phyloP scores from a whole-genome alignment of 2,888 invertebrate genomes.

The Brachyptera putata region DNA sequence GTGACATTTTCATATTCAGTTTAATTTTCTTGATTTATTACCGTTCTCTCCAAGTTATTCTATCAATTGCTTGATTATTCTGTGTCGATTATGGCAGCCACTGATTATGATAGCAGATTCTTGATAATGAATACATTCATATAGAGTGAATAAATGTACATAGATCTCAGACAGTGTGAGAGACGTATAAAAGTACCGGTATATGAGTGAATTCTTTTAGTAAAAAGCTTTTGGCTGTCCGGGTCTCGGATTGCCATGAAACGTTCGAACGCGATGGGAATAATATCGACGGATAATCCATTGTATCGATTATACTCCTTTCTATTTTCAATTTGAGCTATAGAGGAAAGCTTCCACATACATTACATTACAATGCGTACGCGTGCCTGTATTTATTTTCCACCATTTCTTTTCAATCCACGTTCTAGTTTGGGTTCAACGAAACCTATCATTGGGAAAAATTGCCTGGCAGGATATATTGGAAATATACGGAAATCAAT shows the following conservation, averaged over 20 bases:
- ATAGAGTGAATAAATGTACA: too few species aligned
- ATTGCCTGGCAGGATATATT: constrained; percentile 9
- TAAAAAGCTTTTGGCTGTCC: constrained; percentile 10
- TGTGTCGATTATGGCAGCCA: too few species aligned
- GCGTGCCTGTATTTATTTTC: constrained; percentile 17
- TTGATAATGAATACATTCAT: too few species aligned
- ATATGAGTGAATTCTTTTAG: too few species aligned
- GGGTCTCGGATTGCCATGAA: constrained; percentile 5
- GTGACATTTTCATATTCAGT: too few species aligned
- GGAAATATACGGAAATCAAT: constrained; percentile 11
- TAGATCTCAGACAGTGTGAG: too few species aligned
- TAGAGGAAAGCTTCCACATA: constrained; percentile 7
- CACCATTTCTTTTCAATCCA: neutral
- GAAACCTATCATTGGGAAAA: constrained; percentile 20
- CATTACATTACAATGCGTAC: constrained; percentile 5
- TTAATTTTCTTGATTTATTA: too few species aligned
- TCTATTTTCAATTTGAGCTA: constrained; percentile 10
- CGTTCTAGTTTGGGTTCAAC: neutral
- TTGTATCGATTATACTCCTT: constrained; percentile 12
- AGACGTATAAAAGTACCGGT: too few species aligned
- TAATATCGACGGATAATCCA: constrained; percentile 18
- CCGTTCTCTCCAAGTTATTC: too few species aligned
- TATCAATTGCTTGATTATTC: too few species aligned
- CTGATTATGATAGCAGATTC: too few species aligned
- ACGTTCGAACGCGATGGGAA: constrained; percentile 5